These are phyloP conservation scores for Tonatia bakeri DNA, from an alignment of 2,113 vertebrate genomes.

Conservation along the genomic window DNA sequence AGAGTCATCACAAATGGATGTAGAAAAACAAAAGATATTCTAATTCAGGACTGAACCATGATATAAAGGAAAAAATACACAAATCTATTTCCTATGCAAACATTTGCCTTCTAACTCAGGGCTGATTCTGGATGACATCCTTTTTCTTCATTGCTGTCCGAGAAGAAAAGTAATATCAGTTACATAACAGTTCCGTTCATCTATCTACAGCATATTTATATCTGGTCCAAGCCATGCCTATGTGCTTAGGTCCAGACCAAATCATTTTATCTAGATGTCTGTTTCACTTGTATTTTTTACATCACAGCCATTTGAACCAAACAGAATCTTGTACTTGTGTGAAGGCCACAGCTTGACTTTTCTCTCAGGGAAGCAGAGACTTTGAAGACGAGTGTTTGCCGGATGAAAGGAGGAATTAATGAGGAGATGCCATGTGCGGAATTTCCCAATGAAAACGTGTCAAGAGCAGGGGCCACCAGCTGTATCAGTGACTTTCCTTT, in stretches of 20 bases:
- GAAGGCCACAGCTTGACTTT: neutral
- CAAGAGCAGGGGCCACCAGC: neutral
- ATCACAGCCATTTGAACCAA: neutral
- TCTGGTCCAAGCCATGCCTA: neutral
- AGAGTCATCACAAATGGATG: conserved; percentile 22
- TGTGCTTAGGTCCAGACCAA: neutral
- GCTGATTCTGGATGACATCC: conserved; percentile 13
- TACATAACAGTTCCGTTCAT: neutral
- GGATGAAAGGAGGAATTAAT: neutral
- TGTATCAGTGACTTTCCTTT: neutral
- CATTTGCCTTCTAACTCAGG: neutral
- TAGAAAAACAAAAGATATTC: conserved; percentile 30
- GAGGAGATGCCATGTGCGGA: conserved; percentile 15
- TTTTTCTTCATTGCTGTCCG: neutral
- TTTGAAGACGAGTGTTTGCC: neutral
- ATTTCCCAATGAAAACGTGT: neutral
- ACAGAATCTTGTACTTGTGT: neutral
- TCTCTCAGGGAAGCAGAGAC: neutral
- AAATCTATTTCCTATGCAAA: neutral
- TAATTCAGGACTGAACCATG: neutral
- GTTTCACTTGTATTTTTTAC: neutral
- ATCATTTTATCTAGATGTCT: neutral
- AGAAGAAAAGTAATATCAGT: neutral
- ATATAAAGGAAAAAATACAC: conserved; percentile 21
- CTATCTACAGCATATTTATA: neutral